Base-by-base conservation (phyloP, 1,140 invertebrate species). In the Wiebesia pumilae region DNA sequence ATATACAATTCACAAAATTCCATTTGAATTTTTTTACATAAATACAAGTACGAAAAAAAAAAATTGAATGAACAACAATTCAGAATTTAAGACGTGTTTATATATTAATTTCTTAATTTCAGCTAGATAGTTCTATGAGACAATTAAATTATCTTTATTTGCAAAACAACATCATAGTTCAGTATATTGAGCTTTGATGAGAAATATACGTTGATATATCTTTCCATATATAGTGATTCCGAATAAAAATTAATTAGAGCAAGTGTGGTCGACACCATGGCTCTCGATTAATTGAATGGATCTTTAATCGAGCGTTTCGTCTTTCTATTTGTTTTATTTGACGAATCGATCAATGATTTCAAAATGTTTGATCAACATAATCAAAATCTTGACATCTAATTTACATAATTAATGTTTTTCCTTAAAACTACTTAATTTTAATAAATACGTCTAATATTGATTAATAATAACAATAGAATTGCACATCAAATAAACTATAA, bases 221-320 rank as follows among this genome's bases (percentile, higher is more conserved):
- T 51, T 47, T 4, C 6, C 6, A 43, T n/a, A 10, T 47, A 78
- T 33, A 51, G 19, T 19, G 30, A 87, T 88, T 85, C 85, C 81
- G 83, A 88, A 87, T 89, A 84, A 88, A 89, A 90, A 88, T 89
- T 88, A 88, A 91, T 89, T 91, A 89, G 88, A 90, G 40, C 87
- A 82, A 77, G 79, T 87, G 82, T 85, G 84, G 79, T 79, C 71
- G 87, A 54, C 47, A 67, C 82, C 81, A 75, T 77, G n/a, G n/a
- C 24, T 65, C 73, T 33, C 77, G 65, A 81, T 87, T 87, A 89
- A 89, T 89, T 88, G 87, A 67, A 86, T 51, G 62, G 27, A 85
- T 89, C 79, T 85, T 83, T 54, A 51, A n/a, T 85, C 79, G 35
- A 85, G 83, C 33, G 75, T 30, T 51, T 87, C 51, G 40, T 58